A percentile compares a stretch with the other conserved stretches of the same genome.
phyloP scores from a whole-genome alignment of 2,797 vertebrate genomes.

The Lacerta agilis region DNA sequence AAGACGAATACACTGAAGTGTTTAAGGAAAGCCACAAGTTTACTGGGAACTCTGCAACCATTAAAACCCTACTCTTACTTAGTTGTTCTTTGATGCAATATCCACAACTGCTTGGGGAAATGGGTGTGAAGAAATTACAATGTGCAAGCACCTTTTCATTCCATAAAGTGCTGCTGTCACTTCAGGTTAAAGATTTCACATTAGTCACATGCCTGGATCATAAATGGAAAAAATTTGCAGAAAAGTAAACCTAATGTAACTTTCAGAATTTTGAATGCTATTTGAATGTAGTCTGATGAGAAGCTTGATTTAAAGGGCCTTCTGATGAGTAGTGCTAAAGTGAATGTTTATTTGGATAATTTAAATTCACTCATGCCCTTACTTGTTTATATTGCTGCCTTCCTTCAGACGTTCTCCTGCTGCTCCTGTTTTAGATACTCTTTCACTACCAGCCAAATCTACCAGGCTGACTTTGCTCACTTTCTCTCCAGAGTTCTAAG shows the following conservation, averaged over 20 bases:
- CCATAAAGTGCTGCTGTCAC: slow-evolving; percentile 48
- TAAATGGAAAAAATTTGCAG: background rate
- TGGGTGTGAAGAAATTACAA: slow-evolving; percentile 60
- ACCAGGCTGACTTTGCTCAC: slow-evolving; percentile 98
- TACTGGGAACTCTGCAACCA: slow-evolving; percentile 50
- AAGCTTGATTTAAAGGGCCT: background rate
- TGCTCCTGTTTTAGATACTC: slow-evolving; percentile 96
- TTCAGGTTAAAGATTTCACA: slow-evolving; percentile 24
- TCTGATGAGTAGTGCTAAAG: slow-evolving; percentile 7
- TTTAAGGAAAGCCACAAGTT: slow-evolving; percentile 42
- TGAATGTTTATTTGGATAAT: background rate
- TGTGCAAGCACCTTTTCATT: slow-evolving; percentile 55
- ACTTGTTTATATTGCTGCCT: slow-evolving; percentile 99
- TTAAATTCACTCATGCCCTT: slow-evolving; percentile 41
- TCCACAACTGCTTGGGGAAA: slow-evolving; percentile 53
- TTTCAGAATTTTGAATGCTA: slow-evolving; percentile 14
- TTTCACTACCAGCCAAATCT: slow-evolving; percentile 95
- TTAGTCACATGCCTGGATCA: slow-evolving; percentile 54
- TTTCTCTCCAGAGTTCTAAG: slow-evolving; percentile 96
- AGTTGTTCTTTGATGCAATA: slow-evolving; percentile 46
- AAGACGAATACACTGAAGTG: no score
- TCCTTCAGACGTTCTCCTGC: slow-evolving; percentile 97
- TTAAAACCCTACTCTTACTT: slow-evolving; percentile 29
- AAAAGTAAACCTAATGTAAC: background rate
- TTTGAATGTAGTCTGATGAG: background rate